A percentile compares a stretch with the other conserved stretches of the same genome.
Conservation (phyloP, 2,888 invertebrate species). For the Heliconius ethilla region DNA sequence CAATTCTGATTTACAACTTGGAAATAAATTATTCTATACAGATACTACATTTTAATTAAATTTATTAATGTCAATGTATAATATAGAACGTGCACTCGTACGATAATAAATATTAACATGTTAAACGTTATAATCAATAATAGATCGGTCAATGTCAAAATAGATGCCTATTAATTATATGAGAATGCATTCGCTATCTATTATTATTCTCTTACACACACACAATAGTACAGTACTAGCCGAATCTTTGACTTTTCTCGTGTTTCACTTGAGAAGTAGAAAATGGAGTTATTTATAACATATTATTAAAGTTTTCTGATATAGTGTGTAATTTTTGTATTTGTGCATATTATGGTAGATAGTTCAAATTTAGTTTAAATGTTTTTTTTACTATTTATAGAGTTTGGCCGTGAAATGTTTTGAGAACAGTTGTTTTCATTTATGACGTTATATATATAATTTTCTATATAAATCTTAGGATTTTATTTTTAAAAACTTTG, state of each 20-base stretch:
- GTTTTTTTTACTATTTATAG: not conserved
- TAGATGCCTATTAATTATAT: constrained; percentile 25
- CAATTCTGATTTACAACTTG: not conserved
- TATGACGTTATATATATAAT: not conserved
- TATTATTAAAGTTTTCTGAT: not conserved
- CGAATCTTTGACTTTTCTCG: not conserved
- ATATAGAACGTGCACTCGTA: not conserved
- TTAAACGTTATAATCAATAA: constrained; percentile 27
- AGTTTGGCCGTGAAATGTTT: not conserved
- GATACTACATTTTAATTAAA: not conserved
- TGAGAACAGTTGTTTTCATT: not conserved
- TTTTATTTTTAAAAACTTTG: no score
- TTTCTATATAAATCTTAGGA: no score
- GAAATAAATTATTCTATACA: constrained; percentile 3
- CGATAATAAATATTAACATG: constrained; percentile 1
- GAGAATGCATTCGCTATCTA: constrained; percentile 20
- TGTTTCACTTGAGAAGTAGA: not conserved
- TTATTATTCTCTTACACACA: constrained; percentile 13
- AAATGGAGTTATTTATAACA: not conserved
- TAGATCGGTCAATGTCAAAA: constrained; percentile 24
- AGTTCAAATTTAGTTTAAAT: not conserved
- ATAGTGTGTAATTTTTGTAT: no score
- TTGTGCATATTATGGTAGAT: no score
- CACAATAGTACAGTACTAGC: not conserved
- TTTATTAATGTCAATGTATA: constrained; percentile 6